These are phyloP conservation scores for Tetrax tetrax DNA, from an alignment of 2,113 vertebrate species.

Conservation along the genomic window DNA sequence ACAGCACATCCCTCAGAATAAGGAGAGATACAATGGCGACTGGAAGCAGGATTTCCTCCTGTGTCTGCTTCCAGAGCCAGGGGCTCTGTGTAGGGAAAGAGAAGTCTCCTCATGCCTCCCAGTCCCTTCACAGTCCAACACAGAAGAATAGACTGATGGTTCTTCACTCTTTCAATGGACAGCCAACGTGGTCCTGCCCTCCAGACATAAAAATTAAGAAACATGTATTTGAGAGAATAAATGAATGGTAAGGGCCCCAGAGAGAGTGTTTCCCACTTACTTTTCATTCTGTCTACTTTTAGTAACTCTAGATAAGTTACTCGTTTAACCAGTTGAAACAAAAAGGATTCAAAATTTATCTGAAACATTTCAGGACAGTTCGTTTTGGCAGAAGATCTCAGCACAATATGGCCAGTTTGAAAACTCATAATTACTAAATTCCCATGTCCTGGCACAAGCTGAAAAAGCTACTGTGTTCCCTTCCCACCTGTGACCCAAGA, in stretches of 20 bases:
- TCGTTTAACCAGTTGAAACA: neutral
- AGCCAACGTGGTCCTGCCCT: neutral
- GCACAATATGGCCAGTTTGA: neutral
- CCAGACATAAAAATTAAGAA: neutral
- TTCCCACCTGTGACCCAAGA: neutral
- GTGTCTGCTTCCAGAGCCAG: neutral
- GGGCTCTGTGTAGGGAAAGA: neutral
- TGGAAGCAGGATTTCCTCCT: slow-evolving; percentile 26
- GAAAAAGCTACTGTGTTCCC: neutral
- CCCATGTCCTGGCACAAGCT: neutral
- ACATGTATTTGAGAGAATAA: neutral
- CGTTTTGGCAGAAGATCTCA: neutral
- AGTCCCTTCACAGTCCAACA: neutral
- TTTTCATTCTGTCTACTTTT: neutral
- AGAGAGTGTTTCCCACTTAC: neutral
- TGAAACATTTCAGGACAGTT: neutral
- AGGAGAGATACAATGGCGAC: neutral
- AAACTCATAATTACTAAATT: neutral
- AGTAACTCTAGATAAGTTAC: neutral
- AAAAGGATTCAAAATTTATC: neutral
- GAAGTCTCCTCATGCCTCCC: neutral
- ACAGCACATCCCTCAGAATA: neutral
- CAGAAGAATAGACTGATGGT: neutral
- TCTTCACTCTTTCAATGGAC: neutral
- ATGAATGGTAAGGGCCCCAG: neutral